phyloP scores from a whole-genome alignment of 2,113 vertebrate species.

The Poeciliopsis occidentalis region DNA sequence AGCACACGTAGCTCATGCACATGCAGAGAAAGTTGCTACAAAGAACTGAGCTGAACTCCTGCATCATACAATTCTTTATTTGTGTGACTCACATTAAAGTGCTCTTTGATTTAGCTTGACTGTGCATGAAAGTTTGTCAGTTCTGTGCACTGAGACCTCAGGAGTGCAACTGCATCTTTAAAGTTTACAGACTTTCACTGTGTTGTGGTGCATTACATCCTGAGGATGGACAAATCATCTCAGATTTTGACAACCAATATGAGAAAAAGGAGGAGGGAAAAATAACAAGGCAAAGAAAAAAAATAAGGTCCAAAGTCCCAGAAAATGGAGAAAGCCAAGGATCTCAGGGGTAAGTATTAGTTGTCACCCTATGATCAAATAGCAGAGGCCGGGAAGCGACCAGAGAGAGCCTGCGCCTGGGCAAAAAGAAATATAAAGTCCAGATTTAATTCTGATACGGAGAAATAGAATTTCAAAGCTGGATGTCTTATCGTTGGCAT shows the following conservation, averaged over 20 bases:
- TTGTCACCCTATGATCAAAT: conserved; percentile 94
- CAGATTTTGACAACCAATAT: conserved; percentile 93
- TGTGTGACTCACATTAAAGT: conserved; percentile 28
- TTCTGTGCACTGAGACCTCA: conserved; percentile 20
- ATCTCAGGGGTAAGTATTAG: conserved; percentile 86
- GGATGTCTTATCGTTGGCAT: conserved; percentile 97
- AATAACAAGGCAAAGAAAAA: conserved; percentile 56
- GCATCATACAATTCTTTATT: conserved; percentile 7
- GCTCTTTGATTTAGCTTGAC: conserved; percentile 25
- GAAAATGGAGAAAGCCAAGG: conserved; percentile 83
- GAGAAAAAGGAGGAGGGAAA: conserved; percentile 58
- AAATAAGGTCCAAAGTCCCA: conserved; percentile 68
- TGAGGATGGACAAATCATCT: conserved; percentile 69
- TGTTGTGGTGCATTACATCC: conserved; percentile 53
- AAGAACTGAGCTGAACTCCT: conserved; percentile 1
- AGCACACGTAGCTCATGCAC: conserved; percentile 12
- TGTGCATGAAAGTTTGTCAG: conserved; percentile 14
- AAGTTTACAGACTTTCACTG: conserved; percentile 35
- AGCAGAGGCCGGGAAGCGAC: conserved; percentile 86
- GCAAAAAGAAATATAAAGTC: conserved; percentile 99
- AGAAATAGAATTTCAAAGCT: conserved; percentile 99
- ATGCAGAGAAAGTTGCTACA: conserved; percentile 12
- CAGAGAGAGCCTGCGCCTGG: conserved; percentile 83
- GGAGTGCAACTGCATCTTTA: conserved; percentile 37
- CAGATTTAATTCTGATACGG: conserved; percentile 99